phyloP scores from a whole-genome alignment of 2,888 invertebrate species.

The Carabus problematicus region DNA sequence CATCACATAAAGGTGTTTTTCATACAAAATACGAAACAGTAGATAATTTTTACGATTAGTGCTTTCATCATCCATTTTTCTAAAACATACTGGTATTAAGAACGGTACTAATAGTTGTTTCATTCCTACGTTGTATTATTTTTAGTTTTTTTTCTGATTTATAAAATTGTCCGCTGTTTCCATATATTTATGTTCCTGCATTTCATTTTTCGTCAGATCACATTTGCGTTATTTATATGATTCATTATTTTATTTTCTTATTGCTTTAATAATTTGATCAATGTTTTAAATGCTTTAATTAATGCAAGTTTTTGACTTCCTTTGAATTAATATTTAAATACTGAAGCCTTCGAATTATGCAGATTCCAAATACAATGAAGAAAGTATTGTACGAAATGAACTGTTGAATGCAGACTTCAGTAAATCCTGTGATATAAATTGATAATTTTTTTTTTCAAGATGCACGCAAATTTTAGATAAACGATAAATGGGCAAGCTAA shows the following conservation, averaged over 20 bases:
- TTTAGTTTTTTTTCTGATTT: too few species aligned
- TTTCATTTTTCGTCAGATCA: conserved; percentile 30
- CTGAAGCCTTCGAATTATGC: conserved; percentile 23
- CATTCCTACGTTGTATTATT: background rate
- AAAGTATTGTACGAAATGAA: too few species aligned
- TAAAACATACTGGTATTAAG: too few species aligned
- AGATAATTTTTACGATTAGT: too few species aligned
- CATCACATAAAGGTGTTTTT: background rate
- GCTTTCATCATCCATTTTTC: too few species aligned
- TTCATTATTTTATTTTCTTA: conserved; percentile 27
- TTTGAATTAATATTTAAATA: conserved; percentile 30
- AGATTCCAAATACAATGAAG: background rate
- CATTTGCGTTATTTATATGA: conserved; percentile 37
- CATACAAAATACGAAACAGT: too few species aligned
- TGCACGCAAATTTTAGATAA: conserved; percentile 38
- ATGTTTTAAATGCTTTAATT: conserved; percentile 38
- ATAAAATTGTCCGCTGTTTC: background rate
- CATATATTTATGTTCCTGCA: conserved; percentile 30
- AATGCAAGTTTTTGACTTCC: conserved; percentile 37
- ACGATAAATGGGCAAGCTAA: conserved; percentile 30
- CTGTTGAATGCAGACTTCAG: too few species aligned
- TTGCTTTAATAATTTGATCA: conserved; percentile 37
- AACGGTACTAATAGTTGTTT: too few species aligned
- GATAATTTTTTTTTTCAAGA: conserved; percentile 39
- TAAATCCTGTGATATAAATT: conserved; percentile 41